A percentile compares a stretch with the other conserved stretches of the same genome.
Conservation (phyloP, 2,888 invertebrate species). For the Pycnomerus fuliginosus region DNA sequence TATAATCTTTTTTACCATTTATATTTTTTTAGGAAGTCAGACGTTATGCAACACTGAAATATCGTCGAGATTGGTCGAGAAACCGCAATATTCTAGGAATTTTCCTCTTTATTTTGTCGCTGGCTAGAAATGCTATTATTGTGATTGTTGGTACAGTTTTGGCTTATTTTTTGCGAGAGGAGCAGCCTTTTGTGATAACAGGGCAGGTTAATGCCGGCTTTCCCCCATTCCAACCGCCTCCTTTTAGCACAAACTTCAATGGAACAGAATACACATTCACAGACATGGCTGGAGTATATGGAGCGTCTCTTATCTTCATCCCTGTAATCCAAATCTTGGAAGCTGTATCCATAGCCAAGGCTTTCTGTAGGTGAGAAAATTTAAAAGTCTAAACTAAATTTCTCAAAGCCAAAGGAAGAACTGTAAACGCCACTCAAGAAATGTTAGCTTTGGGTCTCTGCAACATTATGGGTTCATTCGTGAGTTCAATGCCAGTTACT, state of each 20-base stretch:
- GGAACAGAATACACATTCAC: slow-evolving; percentile 60
- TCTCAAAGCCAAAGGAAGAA: slow-evolving; percentile 62
- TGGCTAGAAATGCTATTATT: slow-evolving; percentile 79
- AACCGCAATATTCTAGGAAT: slow-evolving; percentile 52
- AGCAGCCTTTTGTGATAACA: slow-evolving; percentile 33
- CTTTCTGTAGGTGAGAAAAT: slow-evolving; percentile 61
- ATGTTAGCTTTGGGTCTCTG: slow-evolving; percentile 74
- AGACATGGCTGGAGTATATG: slow-evolving; percentile 64
- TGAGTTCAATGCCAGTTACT: slow-evolving; percentile 82
- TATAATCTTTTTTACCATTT: slow-evolving; percentile 1
- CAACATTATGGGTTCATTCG: slow-evolving; percentile 79
- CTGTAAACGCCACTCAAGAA: slow-evolving; percentile 78
- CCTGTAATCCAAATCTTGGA: slow-evolving; percentile 73
- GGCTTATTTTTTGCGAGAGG: slow-evolving; percentile 58
- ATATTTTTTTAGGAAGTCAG: slow-evolving; percentile 56
- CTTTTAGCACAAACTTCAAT: slow-evolving; percentile 62
- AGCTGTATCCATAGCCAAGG: slow-evolving; percentile 73
- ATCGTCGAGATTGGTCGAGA: slow-evolving; percentile 46
- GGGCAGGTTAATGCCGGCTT: slow-evolving; percentile 68
- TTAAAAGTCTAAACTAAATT: neutral
- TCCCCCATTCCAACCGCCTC: slow-evolving; percentile 67
- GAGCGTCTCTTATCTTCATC: slow-evolving; percentile 63
- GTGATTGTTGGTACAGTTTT: slow-evolving; percentile 68
- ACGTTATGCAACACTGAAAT: slow-evolving; percentile 56
- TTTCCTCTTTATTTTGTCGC: slow-evolving; percentile 62